phyloP scores from a whole-genome alignment of 2,797 vertebrate species.

The Centroberyx gerrardi region DNA sequence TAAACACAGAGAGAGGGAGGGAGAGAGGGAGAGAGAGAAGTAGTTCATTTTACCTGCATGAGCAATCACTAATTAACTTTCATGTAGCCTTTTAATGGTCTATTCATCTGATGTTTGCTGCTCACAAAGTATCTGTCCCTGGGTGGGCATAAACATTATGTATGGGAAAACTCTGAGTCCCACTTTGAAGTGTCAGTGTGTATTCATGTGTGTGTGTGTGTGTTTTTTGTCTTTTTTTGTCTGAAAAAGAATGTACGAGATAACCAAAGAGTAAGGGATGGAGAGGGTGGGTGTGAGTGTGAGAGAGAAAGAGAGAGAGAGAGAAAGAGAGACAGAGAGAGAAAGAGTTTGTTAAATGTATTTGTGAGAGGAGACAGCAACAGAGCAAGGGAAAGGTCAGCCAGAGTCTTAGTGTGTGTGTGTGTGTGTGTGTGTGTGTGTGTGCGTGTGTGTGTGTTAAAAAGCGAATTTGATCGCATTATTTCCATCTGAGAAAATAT shows the following conservation, averaged over 20 bases:
- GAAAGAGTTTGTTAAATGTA: background rate
- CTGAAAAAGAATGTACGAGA: no score
- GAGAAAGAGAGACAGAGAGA: background rate
- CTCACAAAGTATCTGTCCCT: conserved; percentile 21
- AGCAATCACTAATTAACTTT: conserved; percentile 64
- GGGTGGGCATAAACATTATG: conserved; percentile 20
- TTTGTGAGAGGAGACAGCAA: background rate
- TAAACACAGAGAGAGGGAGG: background rate
- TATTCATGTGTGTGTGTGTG: conserved; percentile 1
- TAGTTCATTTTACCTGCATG: conserved; percentile 42
- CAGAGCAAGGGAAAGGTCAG: background rate
- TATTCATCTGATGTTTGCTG: conserved; percentile 35
- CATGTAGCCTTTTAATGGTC: conserved; percentile 40
- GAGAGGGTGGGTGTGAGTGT: background rate
- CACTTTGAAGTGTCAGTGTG: background rate
- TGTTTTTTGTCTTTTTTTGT: background rate
- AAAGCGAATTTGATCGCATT: no score
- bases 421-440: no score
- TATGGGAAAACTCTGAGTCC: conserved; percentile 9
- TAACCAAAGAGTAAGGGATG: no score
- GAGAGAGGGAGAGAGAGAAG: background rate
- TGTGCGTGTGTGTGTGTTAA: no score
- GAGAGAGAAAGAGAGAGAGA: background rate
- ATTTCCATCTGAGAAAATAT: no score
- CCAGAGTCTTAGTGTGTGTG: no score